A percentile compares a stretch with the other conserved stretches of the same genome.
phyloP scores from a whole-genome alignment of 2,797 vertebrate species.

The Lithobates pipiens region DNA sequence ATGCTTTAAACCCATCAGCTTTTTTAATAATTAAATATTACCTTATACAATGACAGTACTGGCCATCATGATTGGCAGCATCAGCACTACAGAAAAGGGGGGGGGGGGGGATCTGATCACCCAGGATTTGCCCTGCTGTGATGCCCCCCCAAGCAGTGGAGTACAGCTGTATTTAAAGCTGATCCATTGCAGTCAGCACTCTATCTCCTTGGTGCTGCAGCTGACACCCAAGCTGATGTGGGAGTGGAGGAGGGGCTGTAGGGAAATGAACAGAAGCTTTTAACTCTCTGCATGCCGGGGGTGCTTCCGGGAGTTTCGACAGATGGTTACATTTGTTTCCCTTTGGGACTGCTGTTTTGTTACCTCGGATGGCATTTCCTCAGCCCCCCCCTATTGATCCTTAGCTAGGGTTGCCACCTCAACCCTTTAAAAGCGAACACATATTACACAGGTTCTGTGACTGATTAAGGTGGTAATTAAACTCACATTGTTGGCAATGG shows the following conservation, averaged over 20 bases:
- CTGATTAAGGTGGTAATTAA: too few species aligned
- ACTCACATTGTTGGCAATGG: too few species aligned
- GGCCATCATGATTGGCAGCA: too few species aligned
- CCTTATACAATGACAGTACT: too few species aligned
- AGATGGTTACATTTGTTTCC: slow-evolving; percentile 29
- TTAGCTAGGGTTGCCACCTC: too few species aligned
- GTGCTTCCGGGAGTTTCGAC: not conserved
- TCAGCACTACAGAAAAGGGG: too few species aligned
- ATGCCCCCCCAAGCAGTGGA: slow-evolving; percentile 10
- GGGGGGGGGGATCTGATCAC: too few species aligned
- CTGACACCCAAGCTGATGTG: slow-evolving; percentile 55
- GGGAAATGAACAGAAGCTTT: slow-evolving; percentile 41
- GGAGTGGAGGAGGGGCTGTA: slow-evolving; percentile 42
- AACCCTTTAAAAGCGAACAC: too few species aligned
- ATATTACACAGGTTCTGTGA: too few species aligned
- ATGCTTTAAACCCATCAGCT: too few species aligned
- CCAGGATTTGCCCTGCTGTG: too few species aligned
- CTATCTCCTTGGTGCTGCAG: slow-evolving; percentile 37
- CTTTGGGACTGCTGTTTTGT: not conserved
- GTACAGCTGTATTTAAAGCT: slow-evolving; percentile 33
- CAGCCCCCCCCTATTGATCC: not conserved
- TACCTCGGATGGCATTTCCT: not conserved
- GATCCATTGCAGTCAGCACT: slow-evolving; percentile 34
- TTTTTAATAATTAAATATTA: too few species aligned
- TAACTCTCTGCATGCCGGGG: slow-evolving; percentile 33